Evolutionary conservation across 2,113 vertebrate species (phyloP).

Genomic region (Aspidoscelis tigris): DNA sequence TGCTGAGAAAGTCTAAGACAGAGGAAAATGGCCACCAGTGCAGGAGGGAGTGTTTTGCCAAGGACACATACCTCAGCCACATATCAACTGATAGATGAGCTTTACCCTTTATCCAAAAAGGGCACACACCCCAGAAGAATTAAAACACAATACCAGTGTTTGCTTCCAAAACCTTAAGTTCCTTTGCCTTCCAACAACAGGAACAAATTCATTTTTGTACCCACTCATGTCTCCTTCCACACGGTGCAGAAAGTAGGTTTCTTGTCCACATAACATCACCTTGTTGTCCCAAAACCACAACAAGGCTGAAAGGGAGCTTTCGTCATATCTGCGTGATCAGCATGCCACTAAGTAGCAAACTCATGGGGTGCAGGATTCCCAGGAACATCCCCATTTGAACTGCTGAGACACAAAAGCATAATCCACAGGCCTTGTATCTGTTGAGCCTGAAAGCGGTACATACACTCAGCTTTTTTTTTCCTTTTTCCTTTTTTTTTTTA

Average conservation of each 20-base stretch:
- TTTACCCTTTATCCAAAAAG: constrained; percentile 56
- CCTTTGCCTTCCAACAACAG: constrained; percentile 60
- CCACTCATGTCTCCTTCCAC: constrained; percentile 60
- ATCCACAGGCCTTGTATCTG: constrained; percentile 54
- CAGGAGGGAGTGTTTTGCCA: constrained; percentile 66
- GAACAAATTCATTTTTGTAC: constrained; percentile 55
- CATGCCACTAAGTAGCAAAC: constrained; percentile 39
- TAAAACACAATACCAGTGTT: constrained; percentile 61
- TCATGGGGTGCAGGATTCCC: constrained; percentile 38
- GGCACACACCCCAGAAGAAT: constrained; percentile 51
- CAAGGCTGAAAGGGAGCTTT: constrained; percentile 26
- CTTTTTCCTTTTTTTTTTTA: not conserved
- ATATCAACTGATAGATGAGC: constrained; percentile 41
- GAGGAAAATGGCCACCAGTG: constrained; percentile 45
- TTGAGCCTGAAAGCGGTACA: constrained; percentile 61
- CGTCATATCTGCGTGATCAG: constrained; percentile 27
- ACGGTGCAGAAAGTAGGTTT: constrained; percentile 49
- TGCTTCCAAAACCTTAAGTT: constrained; percentile 57
- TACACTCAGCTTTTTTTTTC: constrained; percentile 37
- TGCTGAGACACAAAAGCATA: constrained; percentile 52
- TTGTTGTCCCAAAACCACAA: constrained; percentile 13
- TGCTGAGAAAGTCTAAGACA: constrained; percentile 60
- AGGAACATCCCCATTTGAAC: constrained; percentile 23
- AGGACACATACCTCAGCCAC: constrained; percentile 48
- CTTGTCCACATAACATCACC: constrained; percentile 33